Base-by-base conservation (phyloP, 23 tunicate genomes). In the Diplosoma virens region DNA sequence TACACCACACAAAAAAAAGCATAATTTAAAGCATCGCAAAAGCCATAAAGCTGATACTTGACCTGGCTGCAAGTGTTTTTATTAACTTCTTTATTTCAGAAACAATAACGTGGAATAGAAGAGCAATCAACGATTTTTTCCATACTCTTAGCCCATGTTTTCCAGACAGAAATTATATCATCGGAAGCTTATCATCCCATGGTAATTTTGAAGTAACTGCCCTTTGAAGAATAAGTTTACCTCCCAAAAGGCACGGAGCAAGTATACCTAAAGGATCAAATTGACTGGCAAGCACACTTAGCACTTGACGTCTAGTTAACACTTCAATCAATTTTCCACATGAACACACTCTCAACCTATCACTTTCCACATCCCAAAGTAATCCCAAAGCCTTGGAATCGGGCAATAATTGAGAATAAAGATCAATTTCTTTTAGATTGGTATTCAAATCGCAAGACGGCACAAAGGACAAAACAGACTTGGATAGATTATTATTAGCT, bases 301-400 rank as follows among this genome's bases (percentile, higher is more conserved):
- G 6, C 69, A 61, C 30, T 22, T 61, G n/a, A n/a, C 69, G 69
- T 61, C 69, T 29, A n/a, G 69, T 61, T 3, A 35, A 27, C 9
- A 61, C 6, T 4, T 27, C 69, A 27, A 28, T 11, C 6, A 27
- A 61, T 9, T 29, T 61, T 61, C 18, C 7, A 61, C 30, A 2
- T 14, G 20, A 55, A 26, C 7, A 61, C 17, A 61, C 69, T 26
- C 35, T 9, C 6, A 61, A 29, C 21, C 30, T 28, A n/a, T 61
- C 69, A n/a, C 30, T 61, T 61, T 61, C 69, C 9, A 61, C 34
- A 35, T 26, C 69, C 69, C 34, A 61, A 28, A 27, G n/a, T n/a
- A 28, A 61, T 17, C 28, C 69, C 69, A 61, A 35, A 14, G 69
- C 35, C 30, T 61, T 61, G 34, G 35, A 61, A n/a, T 61, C 69